Conservation (phyloP, 2,113 vertebrate genomes). For the Aphyosemion australe region DNA sequence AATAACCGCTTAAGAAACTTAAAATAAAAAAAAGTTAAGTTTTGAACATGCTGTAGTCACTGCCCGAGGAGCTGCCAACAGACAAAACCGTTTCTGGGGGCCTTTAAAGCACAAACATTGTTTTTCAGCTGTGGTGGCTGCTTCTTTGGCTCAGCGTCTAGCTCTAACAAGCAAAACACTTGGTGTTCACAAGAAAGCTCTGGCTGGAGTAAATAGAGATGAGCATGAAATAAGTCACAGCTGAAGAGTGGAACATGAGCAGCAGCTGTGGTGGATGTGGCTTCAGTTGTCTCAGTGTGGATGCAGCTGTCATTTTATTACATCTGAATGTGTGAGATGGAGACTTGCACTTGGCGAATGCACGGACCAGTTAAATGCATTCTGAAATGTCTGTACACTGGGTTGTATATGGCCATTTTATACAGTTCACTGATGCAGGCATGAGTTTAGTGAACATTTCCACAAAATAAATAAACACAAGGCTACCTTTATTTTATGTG, state of each 20-base stretch:
- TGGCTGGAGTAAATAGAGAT: slow-evolving; percentile 21
- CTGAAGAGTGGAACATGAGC: slow-evolving; percentile 41
- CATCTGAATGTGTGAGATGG: slow-evolving; percentile 7
- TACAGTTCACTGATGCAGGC: no score
- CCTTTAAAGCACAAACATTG: background rate
- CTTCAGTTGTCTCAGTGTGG: slow-evolving; percentile 34
- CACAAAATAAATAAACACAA: no score
- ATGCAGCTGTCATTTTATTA: slow-evolving; percentile 15
- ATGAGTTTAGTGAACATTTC: no score
- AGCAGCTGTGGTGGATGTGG: slow-evolving; percentile 42
- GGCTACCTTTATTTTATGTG: no score
- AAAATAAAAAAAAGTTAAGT: background rate
- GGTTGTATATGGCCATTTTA: background rate
- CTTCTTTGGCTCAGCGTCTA: slow-evolving; percentile 3
- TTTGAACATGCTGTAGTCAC: background rate
- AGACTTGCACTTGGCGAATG: slow-evolving; percentile 1
- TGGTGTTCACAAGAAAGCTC: slow-evolving; percentile 16
- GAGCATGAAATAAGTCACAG: slow-evolving; percentile 38
- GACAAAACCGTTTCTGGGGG: background rate
- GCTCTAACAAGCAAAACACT: slow-evolving; percentile 20
- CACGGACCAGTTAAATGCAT: background rate
- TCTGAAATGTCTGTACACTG: background rate
- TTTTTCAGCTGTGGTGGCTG: slow-evolving; percentile 9
- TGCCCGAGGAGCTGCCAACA: slow-evolving; percentile 3
- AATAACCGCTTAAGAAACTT: background rate